Evolutionary conservation across 2,888 invertebrate species (phyloP), one percentile per base, ranked within the genome.

Genomic region (Nyleta sp.): DNA sequence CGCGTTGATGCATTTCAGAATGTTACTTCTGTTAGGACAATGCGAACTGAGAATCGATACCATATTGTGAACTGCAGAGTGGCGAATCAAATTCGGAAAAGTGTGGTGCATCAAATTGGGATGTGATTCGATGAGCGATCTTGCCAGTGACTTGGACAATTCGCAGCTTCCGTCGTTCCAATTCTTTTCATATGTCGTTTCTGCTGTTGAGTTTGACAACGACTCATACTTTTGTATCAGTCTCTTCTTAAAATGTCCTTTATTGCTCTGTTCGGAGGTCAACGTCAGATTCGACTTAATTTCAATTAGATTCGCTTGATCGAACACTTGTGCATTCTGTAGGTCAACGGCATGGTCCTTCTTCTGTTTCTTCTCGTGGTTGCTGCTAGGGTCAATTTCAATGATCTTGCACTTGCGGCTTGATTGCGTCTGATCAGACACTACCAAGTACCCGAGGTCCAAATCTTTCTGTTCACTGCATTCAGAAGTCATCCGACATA

Each of bases 381-480:
- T 35, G 28, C 35, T 53, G 18, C 17, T 38, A 44, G 53, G 35
- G 24, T 55, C 24, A 40, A 57, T 35, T 57, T 68, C 57, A 6
- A 48, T 48, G 5, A 48, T 48, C 13, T 68, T 68, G 10, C 59
- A 57, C 10, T 78, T 72, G 40, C 38, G 60, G 6, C 62, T 73
- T 24, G 68, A 22, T 22, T 35, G n/a, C 10, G 31, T 48, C 31
- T 35, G 71, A 59, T 71, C 59, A 20, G 38, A 38, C 2, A 10
- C 35, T 10, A 35, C 11, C 10, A 11, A n/a, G 10, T 35, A 3
- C 2, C n/a, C 11, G n/a, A 10, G 11, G 10, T 6, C 35, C 11
- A 35, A 35, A 35, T 10, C 35, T 2, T 35, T 35, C 8, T 28
- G 4, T 28, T 28, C 28, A 8, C 28, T 4, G 8, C 8, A 28